Percentiles rank a stretch among this genome's conserved stretches.
Conservation (phyloP, 2,797 vertebrate genomes). For the Danio choprae region DNA sequence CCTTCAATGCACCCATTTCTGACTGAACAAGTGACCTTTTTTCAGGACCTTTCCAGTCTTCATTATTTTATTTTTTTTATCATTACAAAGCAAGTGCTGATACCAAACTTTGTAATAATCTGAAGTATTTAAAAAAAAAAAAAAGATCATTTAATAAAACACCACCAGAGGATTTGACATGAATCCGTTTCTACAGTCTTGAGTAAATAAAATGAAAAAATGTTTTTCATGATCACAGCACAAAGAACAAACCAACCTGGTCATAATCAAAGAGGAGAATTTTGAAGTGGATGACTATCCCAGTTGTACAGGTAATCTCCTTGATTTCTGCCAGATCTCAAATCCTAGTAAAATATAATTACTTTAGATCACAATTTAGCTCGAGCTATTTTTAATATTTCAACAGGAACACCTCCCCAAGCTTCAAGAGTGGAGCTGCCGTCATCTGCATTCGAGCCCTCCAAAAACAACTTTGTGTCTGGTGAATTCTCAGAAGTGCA, state of each 20-base stretch:
- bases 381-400: background rate
- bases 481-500: conserved; percentile 24
- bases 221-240: background rate
- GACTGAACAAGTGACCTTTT: too few species aligned
- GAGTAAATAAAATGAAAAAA: background rate
- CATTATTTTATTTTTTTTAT: too few species aligned
- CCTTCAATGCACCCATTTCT: too few species aligned
- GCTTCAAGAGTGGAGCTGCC: background rate
- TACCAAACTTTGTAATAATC: too few species aligned
- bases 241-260: conserved; percentile 56
- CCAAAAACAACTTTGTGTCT: conserved; percentile 13
- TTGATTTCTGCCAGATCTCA: background rate
- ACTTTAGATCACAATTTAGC: background rate
- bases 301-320: conserved; percentile 34
- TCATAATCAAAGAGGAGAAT: conserved; percentile 68
- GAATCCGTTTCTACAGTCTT: background rate
- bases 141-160: too few species aligned
- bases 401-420: background rate
- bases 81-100: too few species aligned
- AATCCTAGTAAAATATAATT: background rate
- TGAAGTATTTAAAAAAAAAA: too few species aligned
- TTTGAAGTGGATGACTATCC: conserved; percentile 53
- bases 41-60: too few species aligned
- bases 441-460: background rate
- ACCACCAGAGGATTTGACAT: too few species aligned